phyloP scores from a whole-genome alignment of 2,113 vertebrate genomes.

The Sterrhoptilus dennistouni region DNA sequence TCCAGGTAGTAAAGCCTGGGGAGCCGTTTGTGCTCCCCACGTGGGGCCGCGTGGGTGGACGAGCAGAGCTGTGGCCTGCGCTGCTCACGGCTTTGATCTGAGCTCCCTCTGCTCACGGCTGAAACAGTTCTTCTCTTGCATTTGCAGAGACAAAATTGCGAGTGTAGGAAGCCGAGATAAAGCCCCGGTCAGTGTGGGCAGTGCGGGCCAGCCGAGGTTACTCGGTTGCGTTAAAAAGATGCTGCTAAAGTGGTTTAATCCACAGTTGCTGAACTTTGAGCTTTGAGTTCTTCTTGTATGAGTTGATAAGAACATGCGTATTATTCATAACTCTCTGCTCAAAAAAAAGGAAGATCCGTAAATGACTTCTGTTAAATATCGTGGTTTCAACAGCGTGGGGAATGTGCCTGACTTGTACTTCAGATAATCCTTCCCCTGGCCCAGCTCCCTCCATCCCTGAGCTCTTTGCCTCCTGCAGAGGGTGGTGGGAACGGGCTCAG shows the following conservation, averaged over 20 bases:
- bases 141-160: not conserved
- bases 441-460: accelerated
- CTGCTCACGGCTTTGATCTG: accelerated
- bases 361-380: not conserved
- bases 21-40: not conserved
- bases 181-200: not conserved
- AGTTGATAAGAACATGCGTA: not conserved
- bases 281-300: slow-evolving; percentile 1
- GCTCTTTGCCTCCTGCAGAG: not conserved
- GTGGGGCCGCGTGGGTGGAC: not conserved
- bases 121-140: not conserved
- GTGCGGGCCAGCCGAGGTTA: not conserved
- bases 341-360: not conserved
- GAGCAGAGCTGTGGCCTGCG: not conserved
- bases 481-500: not conserved
- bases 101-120: not conserved
- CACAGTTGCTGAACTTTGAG: slow-evolving; percentile 1
- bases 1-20: accelerated
- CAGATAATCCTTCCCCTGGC: not conserved
- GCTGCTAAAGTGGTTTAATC: slow-evolving; percentile 17
- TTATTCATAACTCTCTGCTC: not conserved
- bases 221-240: not conserved
- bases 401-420: not conserved
- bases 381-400: not conserved
- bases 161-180: not conserved